Conservation (phyloP, 2,888 invertebrate species). For the Cosmorhoe ocellata region DNA sequence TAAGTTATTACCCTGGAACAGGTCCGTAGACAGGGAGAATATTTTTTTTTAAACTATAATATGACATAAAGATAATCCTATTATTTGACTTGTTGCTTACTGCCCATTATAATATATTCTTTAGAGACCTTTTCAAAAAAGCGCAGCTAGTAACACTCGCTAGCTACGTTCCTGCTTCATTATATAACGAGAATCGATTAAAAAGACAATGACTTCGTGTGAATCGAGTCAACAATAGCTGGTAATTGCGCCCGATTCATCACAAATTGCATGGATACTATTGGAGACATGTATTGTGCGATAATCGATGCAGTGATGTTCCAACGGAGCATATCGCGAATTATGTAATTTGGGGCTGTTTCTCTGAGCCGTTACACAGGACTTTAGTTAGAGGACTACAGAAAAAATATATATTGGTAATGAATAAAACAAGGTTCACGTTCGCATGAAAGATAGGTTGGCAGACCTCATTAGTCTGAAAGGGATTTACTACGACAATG, state of each 20-base stretch:
- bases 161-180: constrained; percentile 21
- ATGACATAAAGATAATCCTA: too few species aligned
- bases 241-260: constrained; percentile 35
- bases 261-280: constrained; percentile 34
- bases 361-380: background rate
- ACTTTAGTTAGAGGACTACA: too few species aligned
- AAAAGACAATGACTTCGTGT: constrained; percentile 49
- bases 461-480: too few species aligned
- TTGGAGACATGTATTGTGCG: constrained; percentile 37
- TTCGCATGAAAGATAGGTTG: too few species aligned
- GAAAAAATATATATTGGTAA: too few species aligned
- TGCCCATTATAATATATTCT: too few species aligned
- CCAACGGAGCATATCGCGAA: constrained; percentile 17
- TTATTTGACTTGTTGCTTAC: too few species aligned
- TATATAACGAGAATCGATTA: constrained; percentile 44
- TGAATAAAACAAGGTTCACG: too few species aligned
- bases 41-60: too few species aligned
- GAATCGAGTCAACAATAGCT: constrained; percentile 41
- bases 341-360: constrained; percentile 13
- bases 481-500: too few species aligned
- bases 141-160: background rate
- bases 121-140: too few species aligned
- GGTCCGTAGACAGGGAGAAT: constrained; percentile 1
- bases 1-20: constrained; percentile 13
- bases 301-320: constrained; percentile 37